Evolutionary conservation across 1,140 invertebrate genomes (phyloP).

Genomic region (Euschistus heros): DNA sequence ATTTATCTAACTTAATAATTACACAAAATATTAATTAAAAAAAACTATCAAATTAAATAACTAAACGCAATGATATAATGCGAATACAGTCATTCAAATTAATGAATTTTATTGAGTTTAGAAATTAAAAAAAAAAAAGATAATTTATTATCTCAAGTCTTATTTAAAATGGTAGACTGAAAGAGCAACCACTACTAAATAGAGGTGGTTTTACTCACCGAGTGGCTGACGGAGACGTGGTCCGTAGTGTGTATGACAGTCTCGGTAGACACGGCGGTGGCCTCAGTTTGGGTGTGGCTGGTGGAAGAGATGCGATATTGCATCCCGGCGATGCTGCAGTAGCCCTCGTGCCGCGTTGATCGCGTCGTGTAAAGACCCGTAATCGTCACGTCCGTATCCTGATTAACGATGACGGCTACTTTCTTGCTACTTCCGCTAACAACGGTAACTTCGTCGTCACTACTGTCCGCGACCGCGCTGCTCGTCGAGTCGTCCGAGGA

Average conservation of each 20-base stretch:
- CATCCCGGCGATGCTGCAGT: constrained; percentile 69
- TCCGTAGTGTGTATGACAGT: constrained; percentile 33
- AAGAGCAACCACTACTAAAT: too few species aligned
- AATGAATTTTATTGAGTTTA: too few species aligned
- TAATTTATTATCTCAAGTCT: too few species aligned
- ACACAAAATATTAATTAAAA: too few species aligned
- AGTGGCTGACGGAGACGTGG: constrained; percentile 22
- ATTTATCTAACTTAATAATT: too few species aligned
- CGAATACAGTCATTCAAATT: too few species aligned
- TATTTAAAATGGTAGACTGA: too few species aligned
- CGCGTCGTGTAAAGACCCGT: constrained; percentile 66
- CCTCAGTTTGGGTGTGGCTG: constrained; percentile 64
- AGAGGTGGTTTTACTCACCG: neutral
- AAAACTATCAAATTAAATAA: too few species aligned
- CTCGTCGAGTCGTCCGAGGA: constrained; percentile 18
- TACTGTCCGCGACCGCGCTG: constrained; percentile 20
- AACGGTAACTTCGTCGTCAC: constrained; percentile 28
- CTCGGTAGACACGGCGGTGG: constrained; percentile 58
- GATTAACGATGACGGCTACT: constrained; percentile 58
- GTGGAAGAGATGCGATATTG: constrained; percentile 68
- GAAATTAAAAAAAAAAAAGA: too few species aligned
- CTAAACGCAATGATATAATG: too few species aligned
- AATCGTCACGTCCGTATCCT: constrained; percentile 76
- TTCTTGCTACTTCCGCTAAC: constrained; percentile 37
- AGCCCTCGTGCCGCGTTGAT: constrained; percentile 66